Conservation (phyloP, 1,140 invertebrate genomes). For the Brachionus koreanus region DNA sequence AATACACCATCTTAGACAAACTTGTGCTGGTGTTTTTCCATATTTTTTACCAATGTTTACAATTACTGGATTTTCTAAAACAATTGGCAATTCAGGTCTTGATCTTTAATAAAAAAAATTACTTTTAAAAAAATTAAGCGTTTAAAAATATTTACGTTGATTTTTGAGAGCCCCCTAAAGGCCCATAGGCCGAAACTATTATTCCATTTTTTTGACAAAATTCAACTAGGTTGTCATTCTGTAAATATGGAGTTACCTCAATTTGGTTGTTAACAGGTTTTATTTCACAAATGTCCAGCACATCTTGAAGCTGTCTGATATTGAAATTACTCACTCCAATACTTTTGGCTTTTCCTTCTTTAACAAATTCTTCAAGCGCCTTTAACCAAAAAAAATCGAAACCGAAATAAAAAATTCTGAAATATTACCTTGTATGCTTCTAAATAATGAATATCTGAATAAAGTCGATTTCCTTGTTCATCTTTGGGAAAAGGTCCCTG, state of each 20-base stretch:
- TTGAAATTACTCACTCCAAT: conserved; percentile 59
- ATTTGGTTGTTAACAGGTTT: conserved; percentile 59
- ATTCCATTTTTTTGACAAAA: conserved; percentile 56
- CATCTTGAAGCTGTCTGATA: conserved; percentile 52
- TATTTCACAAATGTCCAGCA: conserved; percentile 52
- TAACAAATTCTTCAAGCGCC: conserved; percentile 41
- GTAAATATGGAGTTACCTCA: conserved; percentile 59
- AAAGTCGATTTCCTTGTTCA: conserved; percentile 53
- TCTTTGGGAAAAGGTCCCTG: conserved; percentile 50
- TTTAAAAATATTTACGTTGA: conserved; percentile 13
- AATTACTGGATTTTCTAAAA: conserved; percentile 14
- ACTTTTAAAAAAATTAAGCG: background rate
- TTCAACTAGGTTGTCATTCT: conserved; percentile 51
- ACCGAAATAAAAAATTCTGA: background rate
- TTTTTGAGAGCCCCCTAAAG: conserved; percentile 10
- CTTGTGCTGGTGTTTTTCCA: conserved; percentile 29
- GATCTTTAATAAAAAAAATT: background rate
- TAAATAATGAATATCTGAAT: conserved; percentile 21
- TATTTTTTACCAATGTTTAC: conserved; percentile 7
- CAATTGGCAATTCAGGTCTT: background rate
- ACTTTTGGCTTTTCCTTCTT: conserved; percentile 46
- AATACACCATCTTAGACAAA: conserved; percentile 30
- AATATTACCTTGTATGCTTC: background rate
- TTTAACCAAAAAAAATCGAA: background rate
- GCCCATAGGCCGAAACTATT: conserved; percentile 35